Percentiles rank a stretch among this genome's conserved stretches.
Evolutionary conservation across 1,140 invertebrate species (phyloP).

Genomic region (Drosophila santomea): DNA sequence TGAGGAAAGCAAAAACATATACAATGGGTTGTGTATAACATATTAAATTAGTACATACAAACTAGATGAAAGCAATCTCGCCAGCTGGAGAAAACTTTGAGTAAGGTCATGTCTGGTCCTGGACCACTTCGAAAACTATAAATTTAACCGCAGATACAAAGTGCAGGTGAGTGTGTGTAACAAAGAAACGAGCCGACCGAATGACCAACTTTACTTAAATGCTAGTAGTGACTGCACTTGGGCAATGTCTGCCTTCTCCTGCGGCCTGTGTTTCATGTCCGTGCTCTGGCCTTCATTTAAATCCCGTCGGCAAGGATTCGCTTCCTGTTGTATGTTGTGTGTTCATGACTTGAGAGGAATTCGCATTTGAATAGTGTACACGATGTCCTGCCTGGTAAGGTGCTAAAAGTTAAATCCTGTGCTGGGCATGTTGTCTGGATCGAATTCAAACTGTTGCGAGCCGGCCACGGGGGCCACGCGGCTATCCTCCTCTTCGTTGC

Average conservation of each 20-base stretch:
- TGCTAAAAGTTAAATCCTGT: constrained; percentile 92
- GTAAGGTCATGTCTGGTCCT: constrained; percentile 51
- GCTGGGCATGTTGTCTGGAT: constrained; percentile 89
- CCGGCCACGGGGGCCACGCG: constrained; percentile 92
- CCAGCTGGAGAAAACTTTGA: constrained; percentile 33
- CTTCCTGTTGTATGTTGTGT: constrained; percentile 22
- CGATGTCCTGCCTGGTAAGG: background rate
- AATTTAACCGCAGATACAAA: constrained; percentile 30
- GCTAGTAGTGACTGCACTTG: constrained; percentile 69
- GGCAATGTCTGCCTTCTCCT: constrained; percentile 13
- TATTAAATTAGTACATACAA: constrained; percentile 23
- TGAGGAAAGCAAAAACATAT: constrained; percentile 44
- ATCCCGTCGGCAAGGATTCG: constrained; percentile 4
- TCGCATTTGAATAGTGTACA: background rate
- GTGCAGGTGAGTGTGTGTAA: constrained; percentile 5
- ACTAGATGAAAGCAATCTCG: constrained; percentile 33
- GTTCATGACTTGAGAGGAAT: constrained; percentile 1
- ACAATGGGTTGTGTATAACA: constrained; percentile 29
- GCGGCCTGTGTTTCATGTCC: background rate
- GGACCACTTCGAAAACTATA: constrained; percentile 53
- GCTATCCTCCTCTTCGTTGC: constrained; percentile 95
- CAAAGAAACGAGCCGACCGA: constrained; percentile 16
- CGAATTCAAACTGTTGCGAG: constrained; percentile 91
- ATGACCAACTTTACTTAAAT: constrained; percentile 62
- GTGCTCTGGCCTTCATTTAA: constrained; percentile 2